Evolutionary conservation across 2,113 vertebrate genomes (phyloP), one percentile per base, ranked within the genome.

Genomic region (Oenanthe oenanthe): DNA sequence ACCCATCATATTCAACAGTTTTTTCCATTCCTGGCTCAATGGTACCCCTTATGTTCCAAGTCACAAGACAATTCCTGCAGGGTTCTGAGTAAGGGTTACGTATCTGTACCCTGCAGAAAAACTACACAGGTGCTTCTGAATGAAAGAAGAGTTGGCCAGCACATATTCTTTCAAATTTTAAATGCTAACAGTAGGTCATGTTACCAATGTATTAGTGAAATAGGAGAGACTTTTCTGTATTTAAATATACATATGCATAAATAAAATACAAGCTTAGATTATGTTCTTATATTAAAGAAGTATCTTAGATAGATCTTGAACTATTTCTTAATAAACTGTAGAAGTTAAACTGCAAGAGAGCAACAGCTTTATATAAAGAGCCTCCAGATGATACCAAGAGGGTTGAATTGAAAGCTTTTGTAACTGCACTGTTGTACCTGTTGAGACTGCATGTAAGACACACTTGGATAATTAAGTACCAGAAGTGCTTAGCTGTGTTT

Each of bases 191-290:
- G 51, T 47, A 71, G 45, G 58, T 50, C 31, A 71, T 13, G 56
- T 62, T 97, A 65, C 65, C 57, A 58, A 62, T 45, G 77, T 78
- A 77, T 74, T 80, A 73, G 48, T 57, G 76, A 92, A 95, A 89
- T 13, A 53, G 16, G 66, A 62, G 2, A 54, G 42, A 31, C 54
- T 78, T 71, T 85, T 71, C 40, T 75, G 25, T 57, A 48, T 86
- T 73, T 71, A 71, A 7, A 61, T 22, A 65, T 21, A 77, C 11
- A 26, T 32, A 34, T 17, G 4, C 68, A 76, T 19, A 58, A 9
- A 43, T 53, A 72, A 62, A 70, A 89, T 34, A 72, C 2, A n/a
- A 79, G 7, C 11, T n/a, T 36, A 87, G 36, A 71, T 56, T 40
- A 87, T 21, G 4, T 58, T 57, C 28, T 68, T 63, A 1, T 45